Conservation (phyloP, 2,113 vertebrate genomes). For the Eclectus roratus region DNA sequence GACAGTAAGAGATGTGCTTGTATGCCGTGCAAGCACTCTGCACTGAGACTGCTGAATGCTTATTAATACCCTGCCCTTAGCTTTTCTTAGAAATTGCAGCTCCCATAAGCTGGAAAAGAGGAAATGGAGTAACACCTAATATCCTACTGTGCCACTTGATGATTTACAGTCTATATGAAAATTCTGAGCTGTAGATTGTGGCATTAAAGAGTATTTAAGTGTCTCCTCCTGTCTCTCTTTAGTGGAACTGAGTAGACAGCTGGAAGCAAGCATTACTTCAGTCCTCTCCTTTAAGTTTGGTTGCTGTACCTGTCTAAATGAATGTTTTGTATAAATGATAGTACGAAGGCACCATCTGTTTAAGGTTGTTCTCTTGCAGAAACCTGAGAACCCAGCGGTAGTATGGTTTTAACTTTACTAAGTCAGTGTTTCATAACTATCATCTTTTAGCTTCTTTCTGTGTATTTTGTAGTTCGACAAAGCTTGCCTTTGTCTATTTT, state of each 20-base stretch:
- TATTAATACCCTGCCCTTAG: background rate
- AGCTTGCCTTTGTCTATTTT: background rate
- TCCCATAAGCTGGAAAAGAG: background rate
- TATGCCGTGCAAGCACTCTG: background rate
- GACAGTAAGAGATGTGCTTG: background rate
- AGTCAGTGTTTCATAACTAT: background rate
- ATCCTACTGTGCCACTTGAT: background rate
- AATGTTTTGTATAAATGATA: background rate
- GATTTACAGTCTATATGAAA: background rate
- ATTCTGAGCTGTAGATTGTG: background rate
- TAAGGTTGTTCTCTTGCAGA: background rate
- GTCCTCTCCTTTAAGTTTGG: no score
- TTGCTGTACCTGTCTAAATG: background rate
- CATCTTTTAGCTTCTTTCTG: background rate
- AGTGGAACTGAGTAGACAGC: background rate
- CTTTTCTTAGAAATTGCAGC: background rate
- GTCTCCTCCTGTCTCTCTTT: background rate
- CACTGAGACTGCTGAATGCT: background rate
- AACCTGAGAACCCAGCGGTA: background rate
- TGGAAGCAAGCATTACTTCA: background rate
- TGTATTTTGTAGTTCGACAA: background rate
- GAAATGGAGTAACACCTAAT: background rate
- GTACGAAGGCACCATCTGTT: background rate
- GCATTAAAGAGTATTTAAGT: background rate
- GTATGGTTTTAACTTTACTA: background rate